Percentiles rank a stretch among this genome's conserved stretches.
Conservation (phyloP, 2,797 vertebrate species). For the Tenualosa ilisha region DNA sequence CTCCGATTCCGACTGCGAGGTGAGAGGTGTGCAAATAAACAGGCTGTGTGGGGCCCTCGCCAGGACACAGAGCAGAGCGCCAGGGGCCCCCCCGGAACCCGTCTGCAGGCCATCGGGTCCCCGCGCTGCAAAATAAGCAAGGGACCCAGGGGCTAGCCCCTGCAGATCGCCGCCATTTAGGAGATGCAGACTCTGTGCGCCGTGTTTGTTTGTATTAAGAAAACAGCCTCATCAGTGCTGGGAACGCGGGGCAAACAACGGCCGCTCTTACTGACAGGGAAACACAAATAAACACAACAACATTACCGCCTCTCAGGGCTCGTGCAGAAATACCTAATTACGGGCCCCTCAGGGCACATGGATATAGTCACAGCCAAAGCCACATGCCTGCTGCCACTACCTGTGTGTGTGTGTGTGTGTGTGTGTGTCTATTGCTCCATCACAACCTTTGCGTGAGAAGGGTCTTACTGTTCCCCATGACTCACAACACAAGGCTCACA, state of each 20-base stretch:
- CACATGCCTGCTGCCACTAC: constrained; percentile 10
- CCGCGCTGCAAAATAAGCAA: neutral
- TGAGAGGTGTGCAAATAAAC: constrained; percentile 33
- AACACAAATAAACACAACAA: constrained; percentile 17
- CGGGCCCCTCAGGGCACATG: neutral
- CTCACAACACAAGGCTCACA: neutral
- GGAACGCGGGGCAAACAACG: constrained; percentile 8
- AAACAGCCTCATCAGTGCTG: constrained; percentile 35
- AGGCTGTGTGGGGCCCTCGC: neutral
- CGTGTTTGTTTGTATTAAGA: constrained; percentile 34
- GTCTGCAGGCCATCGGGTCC: neutral
- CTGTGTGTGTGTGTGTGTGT: neutral
- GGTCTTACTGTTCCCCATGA: neutral
- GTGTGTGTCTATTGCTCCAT: neutral
- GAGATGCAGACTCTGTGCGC: neutral
- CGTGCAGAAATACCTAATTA: neutral
- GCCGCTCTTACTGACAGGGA: neutral
- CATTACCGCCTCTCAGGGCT: neutral
- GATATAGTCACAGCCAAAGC: constrained; percentile 2
- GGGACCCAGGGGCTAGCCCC: constrained; percentile 18
- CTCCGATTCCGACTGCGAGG: neutral
- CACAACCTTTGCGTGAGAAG: neutral
- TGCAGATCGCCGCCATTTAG: constrained; percentile 20
- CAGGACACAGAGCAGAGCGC: constrained; percentile 30
- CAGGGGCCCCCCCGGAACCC: neutral